phyloP scores from a whole-genome alignment of 2,113 vertebrate species.

The Brachypodius melanocephalos region DNA sequence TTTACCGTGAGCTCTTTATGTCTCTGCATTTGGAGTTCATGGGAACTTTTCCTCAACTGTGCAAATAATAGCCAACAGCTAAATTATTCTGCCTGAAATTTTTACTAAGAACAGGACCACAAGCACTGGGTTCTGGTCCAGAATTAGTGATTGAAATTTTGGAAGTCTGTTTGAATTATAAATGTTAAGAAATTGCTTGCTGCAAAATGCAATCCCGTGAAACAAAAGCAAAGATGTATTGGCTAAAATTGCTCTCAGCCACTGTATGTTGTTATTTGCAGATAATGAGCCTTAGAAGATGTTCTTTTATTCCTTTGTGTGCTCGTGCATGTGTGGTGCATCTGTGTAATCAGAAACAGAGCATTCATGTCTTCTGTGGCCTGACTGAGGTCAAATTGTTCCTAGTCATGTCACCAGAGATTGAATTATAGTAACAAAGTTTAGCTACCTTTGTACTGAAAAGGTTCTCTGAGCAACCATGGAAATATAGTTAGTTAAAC shows the following conservation, averaged over 20 bases:
- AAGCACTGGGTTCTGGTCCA: neutral
- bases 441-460: neutral
- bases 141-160: neutral
- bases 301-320: neutral
- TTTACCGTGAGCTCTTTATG: neutral
- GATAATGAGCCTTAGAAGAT: neutral
- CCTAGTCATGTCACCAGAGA: neutral
- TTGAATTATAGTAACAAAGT: neutral
- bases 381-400: neutral
- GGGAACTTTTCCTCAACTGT: neutral
- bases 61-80: neutral
- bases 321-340: accelerated
- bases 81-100: neutral
- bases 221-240: neutral
- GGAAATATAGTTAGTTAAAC: neutral
- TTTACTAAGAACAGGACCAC: neutral
- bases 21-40: neutral
- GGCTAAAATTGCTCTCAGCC: neutral
- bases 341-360: neutral
- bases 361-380: neutral
- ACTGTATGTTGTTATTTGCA: neutral
- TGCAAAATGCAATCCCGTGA: neutral
- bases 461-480: neutral
- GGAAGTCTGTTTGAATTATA: neutral
- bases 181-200: neutral